Percentiles rank a stretch among this genome's conserved stretches.
These are phyloP conservation scores for Eubasilissa regina DNA, from an alignment of 1,140 invertebrate genomes.

Conservation along the genomic window DNA sequence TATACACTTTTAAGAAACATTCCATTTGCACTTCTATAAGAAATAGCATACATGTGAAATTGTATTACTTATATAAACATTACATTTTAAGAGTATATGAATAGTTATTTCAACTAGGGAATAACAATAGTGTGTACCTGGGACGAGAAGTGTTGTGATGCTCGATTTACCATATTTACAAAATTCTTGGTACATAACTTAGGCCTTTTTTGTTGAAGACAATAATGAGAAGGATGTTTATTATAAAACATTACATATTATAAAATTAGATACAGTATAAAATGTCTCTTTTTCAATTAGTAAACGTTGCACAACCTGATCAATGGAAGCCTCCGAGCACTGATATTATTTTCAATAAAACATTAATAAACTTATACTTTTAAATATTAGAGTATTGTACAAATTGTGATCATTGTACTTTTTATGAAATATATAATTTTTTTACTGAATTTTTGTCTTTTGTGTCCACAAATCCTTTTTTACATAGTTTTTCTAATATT, in stretches of 20 bases:
- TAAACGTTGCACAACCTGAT: conserved; percentile 12
- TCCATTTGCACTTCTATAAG: not conserved
- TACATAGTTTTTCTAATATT: not conserved
- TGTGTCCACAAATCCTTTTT: not conserved
- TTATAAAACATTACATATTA: not conserved
- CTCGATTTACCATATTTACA: not conserved
- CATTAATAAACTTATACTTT: conserved; percentile 15
- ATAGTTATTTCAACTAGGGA: not conserved
- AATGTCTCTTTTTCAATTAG: not conserved
- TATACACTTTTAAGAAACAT: conserved; percentile 4
- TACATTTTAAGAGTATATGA: not conserved
- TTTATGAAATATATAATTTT: conserved; percentile 52
- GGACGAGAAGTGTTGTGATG: conserved; percentile 1
- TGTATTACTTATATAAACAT: not conserved
- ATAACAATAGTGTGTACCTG: conserved; percentile 28
- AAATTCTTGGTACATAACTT: not conserved
- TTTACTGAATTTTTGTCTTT: conserved; percentile 28
- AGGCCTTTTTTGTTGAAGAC: conserved; percentile 19
- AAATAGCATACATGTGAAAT: not conserved
- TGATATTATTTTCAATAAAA: conserved; percentile 5
- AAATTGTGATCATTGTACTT: conserved; percentile 52
- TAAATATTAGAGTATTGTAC: conserved; percentile 48
- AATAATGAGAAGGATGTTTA: conserved; percentile 17
- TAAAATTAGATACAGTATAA: not conserved
- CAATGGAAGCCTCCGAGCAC: conserved; percentile 22